Evolutionary conservation across 2,797 vertebrate species (phyloP).

Genomic region (Scarus forsteni): DNA sequence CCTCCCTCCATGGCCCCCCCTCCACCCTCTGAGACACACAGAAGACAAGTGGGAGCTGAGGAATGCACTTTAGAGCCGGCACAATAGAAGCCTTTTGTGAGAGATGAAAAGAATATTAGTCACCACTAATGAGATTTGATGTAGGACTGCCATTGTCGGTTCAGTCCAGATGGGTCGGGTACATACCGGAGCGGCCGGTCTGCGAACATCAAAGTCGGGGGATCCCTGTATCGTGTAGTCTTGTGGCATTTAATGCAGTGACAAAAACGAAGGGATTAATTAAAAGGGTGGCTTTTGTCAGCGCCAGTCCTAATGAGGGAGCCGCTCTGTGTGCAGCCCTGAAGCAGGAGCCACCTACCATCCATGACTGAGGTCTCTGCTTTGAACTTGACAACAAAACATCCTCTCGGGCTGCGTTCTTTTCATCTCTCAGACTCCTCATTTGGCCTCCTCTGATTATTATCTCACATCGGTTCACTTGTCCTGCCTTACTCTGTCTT

Average conservation of each 20-base stretch:
- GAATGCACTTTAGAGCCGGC: conserved; percentile 67
- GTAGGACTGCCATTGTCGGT: conserved; percentile 62
- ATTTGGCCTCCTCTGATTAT: conserved; percentile 27
- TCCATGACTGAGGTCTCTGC: conserved; percentile 36
- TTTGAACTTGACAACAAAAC: conserved; percentile 66
- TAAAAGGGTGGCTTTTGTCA: conserved; percentile 59
- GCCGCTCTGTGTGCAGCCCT: conserved; percentile 37
- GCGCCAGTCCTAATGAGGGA: conserved; percentile 48
- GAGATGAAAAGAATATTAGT: conserved; percentile 80
- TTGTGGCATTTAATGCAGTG: conserved; percentile 51
- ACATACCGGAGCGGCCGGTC: conserved; percentile 35
- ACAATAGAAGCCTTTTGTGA: conserved; percentile 69
- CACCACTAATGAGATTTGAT: conserved; percentile 75
- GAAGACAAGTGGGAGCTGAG: conserved; percentile 64
- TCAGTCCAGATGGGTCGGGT: conserved; percentile 45
- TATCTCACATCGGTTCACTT: conserved; percentile 19
- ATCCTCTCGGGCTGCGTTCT: conserved; percentile 44
- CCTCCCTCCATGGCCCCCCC: conserved; percentile 1
- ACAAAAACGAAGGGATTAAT: conserved; percentile 56
- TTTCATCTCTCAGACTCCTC: conserved; percentile 45
- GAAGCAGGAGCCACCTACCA: conserved; percentile 43
- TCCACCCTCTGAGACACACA: conserved; percentile 37
- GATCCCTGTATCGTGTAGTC: conserved; percentile 26
- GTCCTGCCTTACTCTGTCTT: conserved; percentile 19
- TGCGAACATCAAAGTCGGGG: conserved; percentile 57